These are phyloP conservation scores for Dicycla oo DNA, from an alignment of 2,888 invertebrate species.

Conservation along the genomic window DNA sequence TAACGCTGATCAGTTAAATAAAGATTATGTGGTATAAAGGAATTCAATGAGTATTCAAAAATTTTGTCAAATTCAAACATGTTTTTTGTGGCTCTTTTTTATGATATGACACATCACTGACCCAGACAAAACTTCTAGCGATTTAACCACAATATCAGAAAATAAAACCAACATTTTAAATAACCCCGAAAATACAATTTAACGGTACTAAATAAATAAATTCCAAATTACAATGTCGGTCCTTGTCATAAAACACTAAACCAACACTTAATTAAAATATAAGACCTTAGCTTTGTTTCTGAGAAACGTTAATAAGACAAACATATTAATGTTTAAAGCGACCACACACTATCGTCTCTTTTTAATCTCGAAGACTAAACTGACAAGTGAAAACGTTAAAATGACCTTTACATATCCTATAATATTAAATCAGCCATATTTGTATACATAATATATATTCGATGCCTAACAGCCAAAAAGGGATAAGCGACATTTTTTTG, in stretches of 20 bases:
- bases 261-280: slow-evolving; percentile 35
- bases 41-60: neutral
- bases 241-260: slow-evolving; percentile 51
- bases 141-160: neutral
- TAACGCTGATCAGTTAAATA: neutral
- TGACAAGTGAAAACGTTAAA: too few species aligned
- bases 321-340: slow-evolving; percentile 17
- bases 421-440: too few species aligned
- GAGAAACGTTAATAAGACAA: slow-evolving; percentile 42
- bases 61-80: neutral
- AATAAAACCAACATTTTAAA: neutral
- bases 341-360: slow-evolving; percentile 13
- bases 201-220: slow-evolving; percentile 57
- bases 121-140: neutral
- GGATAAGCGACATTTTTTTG: too few species aligned
- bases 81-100: neutral
- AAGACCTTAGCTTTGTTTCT: slow-evolving; percentile 43
- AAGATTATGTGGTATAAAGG: neutral
- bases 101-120: neutral
- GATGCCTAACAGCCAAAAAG: too few species aligned
- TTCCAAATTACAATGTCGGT: slow-evolving; percentile 33
- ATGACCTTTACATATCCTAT: too few species aligned
- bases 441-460: too few species aligned
- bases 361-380: too few species aligned
- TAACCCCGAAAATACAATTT: slow-evolving; percentile 40